Base-by-base conservation (phyloP, 2,113 vertebrate species). In the Tychaedon coryphoeus region DNA sequence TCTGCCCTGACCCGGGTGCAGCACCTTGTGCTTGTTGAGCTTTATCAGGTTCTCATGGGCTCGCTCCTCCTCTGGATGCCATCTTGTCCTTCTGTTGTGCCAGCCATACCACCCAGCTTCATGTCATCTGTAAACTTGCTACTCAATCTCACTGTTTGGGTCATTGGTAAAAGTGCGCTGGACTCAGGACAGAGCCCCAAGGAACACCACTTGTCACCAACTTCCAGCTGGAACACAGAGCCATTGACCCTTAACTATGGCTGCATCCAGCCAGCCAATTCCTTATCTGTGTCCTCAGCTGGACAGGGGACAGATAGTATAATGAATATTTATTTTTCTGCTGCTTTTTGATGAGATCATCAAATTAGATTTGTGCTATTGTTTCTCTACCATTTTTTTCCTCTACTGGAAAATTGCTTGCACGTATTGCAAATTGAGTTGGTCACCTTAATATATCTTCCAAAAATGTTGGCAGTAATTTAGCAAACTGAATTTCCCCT, bases 201-300 rank as follows among this genome's bases (percentile, higher is more conserved):
- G 36, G 51, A 50, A 0, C 33, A 10, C 22, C 22, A 23, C 36
- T 60, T 1, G 0, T 36, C 45, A 50, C 33, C 53, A 36, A 0
- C 36, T 58, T 51, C 31, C 53, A 36, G 1, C 36, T 76, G 36
- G 53, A 67, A 12, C 18, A 8, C 36, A 22, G 25, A 45, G 22
- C 33, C 53, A 33, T 33, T 69, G 26, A 33, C 53, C 26, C 38
- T 45, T 45, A 43, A 18, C 22, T 40, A 11, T 31, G 62, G 36
- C 53, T 43, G 83, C 14, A 26, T 67, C 43, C 72, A 60, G 33
- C 61, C 51, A 66, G 10, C 51, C 36, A 42, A 8, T 43, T 75
- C 62, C 45, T 26, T 36, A 33, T 19, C 33, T 43, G 11, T 67
- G 36, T 51, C 54, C 45, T 76, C 0, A 1, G 6, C 33, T 51